These are phyloP conservation scores for Notocelia uddmanniana DNA, from an alignment of 2,888 invertebrate species.

Conservation along the genomic window DNA sequence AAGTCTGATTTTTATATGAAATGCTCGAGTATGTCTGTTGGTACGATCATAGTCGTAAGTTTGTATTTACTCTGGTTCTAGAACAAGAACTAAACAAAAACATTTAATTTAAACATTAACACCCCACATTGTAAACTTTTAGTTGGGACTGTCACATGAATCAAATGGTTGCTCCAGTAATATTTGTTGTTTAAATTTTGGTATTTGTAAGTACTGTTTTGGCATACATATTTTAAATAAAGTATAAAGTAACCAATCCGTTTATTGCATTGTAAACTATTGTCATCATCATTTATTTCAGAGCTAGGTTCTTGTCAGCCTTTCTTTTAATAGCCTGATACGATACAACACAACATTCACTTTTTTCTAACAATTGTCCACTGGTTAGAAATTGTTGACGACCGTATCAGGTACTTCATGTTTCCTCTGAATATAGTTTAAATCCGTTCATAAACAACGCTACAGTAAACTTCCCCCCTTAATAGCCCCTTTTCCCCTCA, in stretches of 20 bases:
- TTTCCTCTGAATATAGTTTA: too few relatives aligned
- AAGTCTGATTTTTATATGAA: conserved; percentile 79
- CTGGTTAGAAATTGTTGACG: too few relatives aligned
- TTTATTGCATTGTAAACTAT: conserved; percentile 46
- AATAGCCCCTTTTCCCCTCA: too few relatives aligned
- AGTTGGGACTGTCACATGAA: conserved; percentile 26
- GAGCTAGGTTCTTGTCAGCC: too few relatives aligned
- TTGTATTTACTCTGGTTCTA: conserved; percentile 56
- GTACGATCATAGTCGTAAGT: conserved; percentile 68
- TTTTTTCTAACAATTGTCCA: too few relatives aligned
- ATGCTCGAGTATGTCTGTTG: conserved; percentile 67
- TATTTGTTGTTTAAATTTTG: conserved; percentile 57
- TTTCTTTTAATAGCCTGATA: too few relatives aligned
- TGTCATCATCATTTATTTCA: too few relatives aligned
- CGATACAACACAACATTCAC: too few relatives aligned
- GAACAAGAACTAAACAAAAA: conserved; percentile 32
- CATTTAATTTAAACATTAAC: conserved; percentile 34
- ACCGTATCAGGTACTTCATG: too few relatives aligned
- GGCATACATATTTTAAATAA: conserved; percentile 79
- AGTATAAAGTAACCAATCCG: conserved; percentile 57
- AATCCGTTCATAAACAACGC: too few relatives aligned
- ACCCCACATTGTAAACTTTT: conserved; percentile 30
- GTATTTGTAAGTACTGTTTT: conserved; percentile 70
- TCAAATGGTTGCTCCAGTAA: conserved; percentile 24
- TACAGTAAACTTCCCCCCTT: too few relatives aligned